Conservation (phyloP, 2,113 vertebrate species). For the Pelvicachromis taeniatus region DNA sequence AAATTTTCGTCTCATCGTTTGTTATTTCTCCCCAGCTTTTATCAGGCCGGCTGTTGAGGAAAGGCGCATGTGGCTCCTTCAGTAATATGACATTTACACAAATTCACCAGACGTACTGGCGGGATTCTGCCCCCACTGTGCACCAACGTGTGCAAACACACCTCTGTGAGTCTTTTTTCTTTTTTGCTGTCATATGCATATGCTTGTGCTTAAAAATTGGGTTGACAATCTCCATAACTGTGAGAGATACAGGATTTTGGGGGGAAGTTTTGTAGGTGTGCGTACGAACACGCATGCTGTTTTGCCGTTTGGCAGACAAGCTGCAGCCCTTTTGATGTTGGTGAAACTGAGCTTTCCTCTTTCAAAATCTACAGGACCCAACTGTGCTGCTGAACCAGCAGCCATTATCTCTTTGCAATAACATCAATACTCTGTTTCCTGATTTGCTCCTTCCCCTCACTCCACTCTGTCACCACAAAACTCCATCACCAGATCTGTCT, state of each 20-base stretch:
- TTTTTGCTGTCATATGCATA: not conserved
- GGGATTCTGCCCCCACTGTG: conserved; percentile 19
- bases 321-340: conserved; percentile 42
- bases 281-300: not conserved
- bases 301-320: conserved; percentile 25
- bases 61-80: conserved; percentile 29
- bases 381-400: conserved; percentile 5
- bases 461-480: not conserved
- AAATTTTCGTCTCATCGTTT: not conserved
- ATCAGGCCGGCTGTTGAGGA: conserved; percentile 31
- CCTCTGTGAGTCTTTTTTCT: not conserved
- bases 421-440: not conserved
- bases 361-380: conserved; percentile 21
- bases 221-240: conserved; percentile 18
- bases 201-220: conserved; percentile 17
- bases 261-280: not conserved
- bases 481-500: conserved; percentile 29
- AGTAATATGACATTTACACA: conserved; percentile 52
- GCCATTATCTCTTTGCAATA: conserved; percentile 6
- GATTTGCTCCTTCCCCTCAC: conserved; percentile 3
- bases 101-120: conserved; percentile 18
- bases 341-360: conserved; percentile 22
- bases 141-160: conserved; percentile 1
- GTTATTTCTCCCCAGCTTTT: not conserved
- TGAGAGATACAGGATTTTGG: not conserved